These are phyloP conservation scores for Ichneumoninae sp. DNA, from an alignment of 2,888 invertebrate species.

Conservation along the genomic window DNA sequence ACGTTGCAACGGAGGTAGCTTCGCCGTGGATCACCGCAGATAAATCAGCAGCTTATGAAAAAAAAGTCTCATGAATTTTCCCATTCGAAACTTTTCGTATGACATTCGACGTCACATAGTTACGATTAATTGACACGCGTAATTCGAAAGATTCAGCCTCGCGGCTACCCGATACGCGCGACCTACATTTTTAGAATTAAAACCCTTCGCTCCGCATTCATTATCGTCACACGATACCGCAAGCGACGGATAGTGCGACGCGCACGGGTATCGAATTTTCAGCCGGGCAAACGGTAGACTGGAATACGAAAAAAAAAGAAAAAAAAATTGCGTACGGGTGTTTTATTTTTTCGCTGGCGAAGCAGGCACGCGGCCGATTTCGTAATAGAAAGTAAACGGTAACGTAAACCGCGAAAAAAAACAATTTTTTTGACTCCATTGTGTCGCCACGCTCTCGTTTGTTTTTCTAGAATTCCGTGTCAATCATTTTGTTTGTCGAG, in stretches of 20 bases:
- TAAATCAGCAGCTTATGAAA: neutral
- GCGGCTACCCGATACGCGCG: conserved; percentile 51
- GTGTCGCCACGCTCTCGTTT: neutral
- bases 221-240: conserved; percentile 39
- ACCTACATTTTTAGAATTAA: conserved; percentile 53
- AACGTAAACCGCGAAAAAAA: neutral
- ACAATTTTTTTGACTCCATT: no score
- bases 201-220: conserved; percentile 26
- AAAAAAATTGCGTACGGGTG: conserved; percentile 5
- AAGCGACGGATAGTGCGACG: neutral
- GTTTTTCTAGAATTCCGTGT: neutral
- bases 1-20: conserved; percentile 2
- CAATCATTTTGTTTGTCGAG: conserved; percentile 5
- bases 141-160: conserved; percentile 34
- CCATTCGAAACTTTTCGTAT: neutral
- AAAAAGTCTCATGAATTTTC: neutral
- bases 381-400: conserved; percentile 11
- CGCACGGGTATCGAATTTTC: conserved; percentile 44
- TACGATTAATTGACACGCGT: neutral
- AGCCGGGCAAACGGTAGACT: conserved; percentile 11
- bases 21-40: neutral
- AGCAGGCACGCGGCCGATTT: conserved; percentile 10
- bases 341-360: conserved; percentile 5
- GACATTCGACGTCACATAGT: neutral
- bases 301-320: neutral